These are phyloP conservation scores for Florisuga fusca DNA, from an alignment of 2,797 vertebrate species.

Conservation along the genomic window DNA sequence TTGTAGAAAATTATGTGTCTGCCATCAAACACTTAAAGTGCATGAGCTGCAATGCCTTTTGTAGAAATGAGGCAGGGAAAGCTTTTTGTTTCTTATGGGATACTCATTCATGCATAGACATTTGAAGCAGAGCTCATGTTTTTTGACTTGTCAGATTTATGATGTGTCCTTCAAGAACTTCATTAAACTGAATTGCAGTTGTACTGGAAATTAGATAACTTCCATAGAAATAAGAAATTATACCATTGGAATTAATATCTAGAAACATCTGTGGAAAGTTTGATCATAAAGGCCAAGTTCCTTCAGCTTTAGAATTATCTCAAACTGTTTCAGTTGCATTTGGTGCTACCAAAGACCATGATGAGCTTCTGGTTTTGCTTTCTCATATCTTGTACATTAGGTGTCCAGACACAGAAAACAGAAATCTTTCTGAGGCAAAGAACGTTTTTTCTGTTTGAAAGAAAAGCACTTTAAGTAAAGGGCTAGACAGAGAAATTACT, in stretches of 20 bases:
- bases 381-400: background rate
- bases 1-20: background rate
- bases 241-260: background rate
- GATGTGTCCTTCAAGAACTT: background rate
- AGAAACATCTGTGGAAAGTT: background rate
- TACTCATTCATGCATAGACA: background rate
- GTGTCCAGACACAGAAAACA: background rate
- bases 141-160: background rate
- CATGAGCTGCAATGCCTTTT: background rate
- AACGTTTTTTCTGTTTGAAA: background rate
- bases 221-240: background rate
- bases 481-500: background rate
- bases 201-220: background rate
- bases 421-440: background rate
- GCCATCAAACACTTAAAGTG: background rate
- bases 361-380: background rate
- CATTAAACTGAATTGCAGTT: background rate
- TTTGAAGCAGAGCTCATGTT: background rate
- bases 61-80: background rate
- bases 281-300: accelerated
- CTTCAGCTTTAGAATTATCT: background rate
- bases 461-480: background rate
- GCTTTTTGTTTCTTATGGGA: background rate
- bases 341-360: background rate
- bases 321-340: background rate